phyloP scores from a whole-genome alignment of 1,140 invertebrate genomes.

The Scaptomyza montana region DNA sequence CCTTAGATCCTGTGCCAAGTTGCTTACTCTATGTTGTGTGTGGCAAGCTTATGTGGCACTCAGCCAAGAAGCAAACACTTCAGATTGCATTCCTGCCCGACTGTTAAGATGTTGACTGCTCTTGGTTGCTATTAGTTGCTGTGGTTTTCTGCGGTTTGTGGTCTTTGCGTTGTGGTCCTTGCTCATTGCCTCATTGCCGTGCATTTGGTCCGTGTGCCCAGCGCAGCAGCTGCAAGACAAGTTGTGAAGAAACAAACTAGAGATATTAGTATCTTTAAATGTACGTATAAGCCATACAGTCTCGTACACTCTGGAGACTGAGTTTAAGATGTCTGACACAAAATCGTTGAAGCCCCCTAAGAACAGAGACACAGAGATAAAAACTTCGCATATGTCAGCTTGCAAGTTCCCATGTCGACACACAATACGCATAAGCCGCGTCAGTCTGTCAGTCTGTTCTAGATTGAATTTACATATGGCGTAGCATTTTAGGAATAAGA shows the following conservation, averaged over 20 bases:
- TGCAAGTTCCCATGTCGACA: conserved; percentile 36
- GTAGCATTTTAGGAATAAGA: background rate
- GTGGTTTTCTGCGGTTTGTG: conserved; percentile 4
- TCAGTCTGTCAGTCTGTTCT: conserved; percentile 34
- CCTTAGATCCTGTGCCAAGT: background rate
- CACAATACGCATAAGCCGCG: conserved; percentile 65
- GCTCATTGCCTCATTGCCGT: conserved; percentile 37
- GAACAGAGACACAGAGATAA: conserved; percentile 1
- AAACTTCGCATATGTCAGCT: conserved; percentile 4
- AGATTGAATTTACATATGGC: conserved; percentile 23
- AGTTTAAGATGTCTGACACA: conserved; percentile 29
- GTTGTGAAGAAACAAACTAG: background rate
- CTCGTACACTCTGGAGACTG: conserved; percentile 13
- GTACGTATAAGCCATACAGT: conserved; percentile 14
- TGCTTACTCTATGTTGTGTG: background rate
- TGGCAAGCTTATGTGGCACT: conserved; percentile 31
- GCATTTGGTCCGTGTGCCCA: conserved; percentile 22
- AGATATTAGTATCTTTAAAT: conserved; percentile 24
- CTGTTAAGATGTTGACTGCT: conserved; percentile 5
- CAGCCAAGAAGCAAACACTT: conserved; percentile 31
- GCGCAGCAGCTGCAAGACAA: conserved; percentile 34
- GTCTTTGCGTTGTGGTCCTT: background rate
- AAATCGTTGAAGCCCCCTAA: conserved; percentile 37
- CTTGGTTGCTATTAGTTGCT: conserved; percentile 17
- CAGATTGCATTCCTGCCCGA: conserved; percentile 35